Base-by-base conservation (phyloP, 2,113 vertebrate genomes). In the Sitta europaea region DNA sequence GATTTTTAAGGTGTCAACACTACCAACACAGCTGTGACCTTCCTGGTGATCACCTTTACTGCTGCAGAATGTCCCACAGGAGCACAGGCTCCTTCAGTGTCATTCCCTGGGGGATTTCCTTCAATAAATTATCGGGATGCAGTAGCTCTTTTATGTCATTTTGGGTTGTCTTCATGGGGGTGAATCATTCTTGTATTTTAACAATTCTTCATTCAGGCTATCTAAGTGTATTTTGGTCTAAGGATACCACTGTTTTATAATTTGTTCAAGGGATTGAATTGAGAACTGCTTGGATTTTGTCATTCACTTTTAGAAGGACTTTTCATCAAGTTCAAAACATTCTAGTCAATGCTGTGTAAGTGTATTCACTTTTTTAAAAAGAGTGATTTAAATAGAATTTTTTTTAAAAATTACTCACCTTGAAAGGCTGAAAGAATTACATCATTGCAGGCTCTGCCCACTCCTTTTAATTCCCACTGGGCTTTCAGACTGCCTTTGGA, bases 351-450 rank as follows among this genome's bases (percentile, higher is more conserved):
- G 55, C 24, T 76, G 8, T 55, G 5, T 74, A 59, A 81, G 40
- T 65, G 20, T 40, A 57, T 43, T 82, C 57, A 40, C 17, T 85
- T 90, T 62, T 54, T 5, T 0, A 6, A 74, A 62, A 86, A 57
- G 6, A 43, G n/a, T 45, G 5, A 82, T 91, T 78, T 50, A 63
- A 91, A 75, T 65, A 72, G 75, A 42, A 63, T 59, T 20, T 68
- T 89, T 72, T 72, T 87, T 24, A 6, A 1, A 11, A 67, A 70
- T 67, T 9, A 76, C 67, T 94, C 54, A 59, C 57, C 78, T 94
- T 75, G 57, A 95, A 88, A 76, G 21, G 29, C 42, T 88, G 54
- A 68, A 92, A 82, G 19, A 91, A 89, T 86, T 19, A 66, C 55
- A 40, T 85, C n/a, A 92, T 42, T 84, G 67, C 65, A 66, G 72